phyloP scores from a whole-genome alignment of 2,888 invertebrate genomes.

The Luperina testacea region DNA sequence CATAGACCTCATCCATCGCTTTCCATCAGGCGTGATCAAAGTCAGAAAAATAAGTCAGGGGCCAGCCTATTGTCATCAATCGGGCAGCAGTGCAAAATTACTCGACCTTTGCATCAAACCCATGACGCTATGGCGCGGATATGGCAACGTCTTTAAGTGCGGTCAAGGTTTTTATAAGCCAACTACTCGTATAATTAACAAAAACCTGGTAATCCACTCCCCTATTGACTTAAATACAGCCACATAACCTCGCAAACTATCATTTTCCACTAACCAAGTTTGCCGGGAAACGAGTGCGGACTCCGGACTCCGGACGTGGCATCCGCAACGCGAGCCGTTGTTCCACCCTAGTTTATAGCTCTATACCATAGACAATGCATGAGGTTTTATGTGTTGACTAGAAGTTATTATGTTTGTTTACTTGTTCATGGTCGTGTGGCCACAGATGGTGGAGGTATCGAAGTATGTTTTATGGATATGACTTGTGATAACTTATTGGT shows the following conservation, averaged over 20 bases:
- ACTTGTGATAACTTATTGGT: not conserved
- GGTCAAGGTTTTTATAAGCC: not conserved
- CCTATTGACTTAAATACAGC: not conserved
- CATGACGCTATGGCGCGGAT: not conserved
- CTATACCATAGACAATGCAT: conserved; percentile 34
- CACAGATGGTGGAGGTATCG: not conserved
- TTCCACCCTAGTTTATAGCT: conserved; percentile 40
- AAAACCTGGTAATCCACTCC: not conserved
- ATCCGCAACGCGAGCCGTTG: conserved; percentile 32
- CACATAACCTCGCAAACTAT: conserved; percentile 14
- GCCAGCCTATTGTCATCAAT: not conserved
- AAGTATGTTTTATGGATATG: not conserved
- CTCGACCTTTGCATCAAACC: not conserved
- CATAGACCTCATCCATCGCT: no score
- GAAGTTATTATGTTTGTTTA: conserved; percentile 32
- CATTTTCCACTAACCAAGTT: conserved; percentile 42
- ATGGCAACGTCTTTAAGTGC: not conserved
- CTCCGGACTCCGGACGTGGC: conserved; percentile 40
- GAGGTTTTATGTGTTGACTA: conserved; percentile 35
- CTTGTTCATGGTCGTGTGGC: conserved; percentile 32
- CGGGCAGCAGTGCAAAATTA: not conserved
- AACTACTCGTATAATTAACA: not conserved
- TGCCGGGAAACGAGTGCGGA: conserved; percentile 32
- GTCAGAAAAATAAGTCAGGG: no score
- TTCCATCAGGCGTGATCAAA: no score